Percentiles rank a stretch among this genome's conserved stretches.
Conservation (phyloP, 2,888 invertebrate species). For the Chironomus riparius region DNA sequence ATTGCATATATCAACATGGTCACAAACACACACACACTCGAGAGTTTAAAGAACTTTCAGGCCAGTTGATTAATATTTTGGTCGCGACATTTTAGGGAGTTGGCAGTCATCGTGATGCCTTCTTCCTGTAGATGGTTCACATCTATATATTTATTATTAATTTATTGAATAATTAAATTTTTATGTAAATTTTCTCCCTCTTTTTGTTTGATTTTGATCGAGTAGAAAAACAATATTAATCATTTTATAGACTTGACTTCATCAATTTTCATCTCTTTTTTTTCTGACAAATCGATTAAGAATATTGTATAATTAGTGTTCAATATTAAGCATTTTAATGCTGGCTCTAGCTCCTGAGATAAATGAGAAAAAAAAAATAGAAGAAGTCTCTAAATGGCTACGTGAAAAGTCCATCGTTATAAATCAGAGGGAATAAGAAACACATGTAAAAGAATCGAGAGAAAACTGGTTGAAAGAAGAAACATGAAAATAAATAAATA, state of each 20-base stretch:
- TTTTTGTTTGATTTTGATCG: background rate
- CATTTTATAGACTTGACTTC: background rate
- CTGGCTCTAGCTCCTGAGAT: background rate
- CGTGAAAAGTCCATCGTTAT: conserved; percentile 17
- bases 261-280: too few relatives aligned
- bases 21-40: too few relatives aligned
- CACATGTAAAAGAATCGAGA: background rate
- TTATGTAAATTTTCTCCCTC: background rate
- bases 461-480: conserved; percentile 22
- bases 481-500: conserved; percentile 1
- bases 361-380: background rate
- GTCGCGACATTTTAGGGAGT: background rate
- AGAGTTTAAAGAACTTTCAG: too few relatives aligned
- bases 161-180: background rate
- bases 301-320: too few relatives aligned
- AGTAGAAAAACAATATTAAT: background rate
- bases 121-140: background rate
- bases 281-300: too few relatives aligned
- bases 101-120: background rate
- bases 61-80: background rate
- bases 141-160: background rate
- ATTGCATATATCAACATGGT: background rate
- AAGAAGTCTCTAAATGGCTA: background rate
- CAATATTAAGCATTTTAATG: background rate
- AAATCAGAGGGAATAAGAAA: conserved; percentile 5